These are phyloP conservation scores for Tromatobia lineatoria DNA, from an alignment of 2,888 invertebrate species.

Conservation along the genomic window DNA sequence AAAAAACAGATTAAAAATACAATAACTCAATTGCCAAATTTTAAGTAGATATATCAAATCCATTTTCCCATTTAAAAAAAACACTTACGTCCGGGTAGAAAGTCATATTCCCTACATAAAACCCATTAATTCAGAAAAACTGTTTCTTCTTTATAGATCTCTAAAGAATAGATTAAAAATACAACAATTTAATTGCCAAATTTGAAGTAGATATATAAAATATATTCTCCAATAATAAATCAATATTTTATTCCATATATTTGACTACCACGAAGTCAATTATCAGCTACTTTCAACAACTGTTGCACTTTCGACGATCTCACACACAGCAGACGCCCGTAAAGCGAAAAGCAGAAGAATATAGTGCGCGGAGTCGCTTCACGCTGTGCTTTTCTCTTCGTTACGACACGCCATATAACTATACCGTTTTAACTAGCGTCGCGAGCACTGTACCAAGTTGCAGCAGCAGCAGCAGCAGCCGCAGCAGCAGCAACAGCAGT, in stretches of 20 bases:
- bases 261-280: not conserved
- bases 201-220: too few species aligned
- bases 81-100: too few species aligned
- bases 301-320: constrained; percentile 63
- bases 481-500: not conserved
- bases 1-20: too few species aligned
- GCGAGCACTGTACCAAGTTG: constrained; percentile 4
- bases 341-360: constrained; percentile 29
- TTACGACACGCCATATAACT: constrained; percentile 36
- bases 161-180: too few species aligned
- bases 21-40: too few species aligned
- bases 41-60: too few species aligned
- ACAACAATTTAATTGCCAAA: too few species aligned
- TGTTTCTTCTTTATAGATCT: too few species aligned
- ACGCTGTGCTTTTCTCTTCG: constrained; percentile 33
- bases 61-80: too few species aligned
- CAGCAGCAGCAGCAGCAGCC: not conserved
- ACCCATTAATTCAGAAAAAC: too few species aligned
- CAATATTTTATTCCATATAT: not conserved
- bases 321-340: constrained; percentile 42
- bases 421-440: constrained; percentile 60
- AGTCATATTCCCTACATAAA: too few species aligned
- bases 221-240: too few species aligned
- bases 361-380: constrained; percentile 12
- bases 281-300: constrained; percentile 32